Percentiles rank a stretch among this genome's conserved stretches.
phyloP scores from a whole-genome alignment of 2,888 invertebrate genomes.

The Sinotaia quadrata region DNA sequence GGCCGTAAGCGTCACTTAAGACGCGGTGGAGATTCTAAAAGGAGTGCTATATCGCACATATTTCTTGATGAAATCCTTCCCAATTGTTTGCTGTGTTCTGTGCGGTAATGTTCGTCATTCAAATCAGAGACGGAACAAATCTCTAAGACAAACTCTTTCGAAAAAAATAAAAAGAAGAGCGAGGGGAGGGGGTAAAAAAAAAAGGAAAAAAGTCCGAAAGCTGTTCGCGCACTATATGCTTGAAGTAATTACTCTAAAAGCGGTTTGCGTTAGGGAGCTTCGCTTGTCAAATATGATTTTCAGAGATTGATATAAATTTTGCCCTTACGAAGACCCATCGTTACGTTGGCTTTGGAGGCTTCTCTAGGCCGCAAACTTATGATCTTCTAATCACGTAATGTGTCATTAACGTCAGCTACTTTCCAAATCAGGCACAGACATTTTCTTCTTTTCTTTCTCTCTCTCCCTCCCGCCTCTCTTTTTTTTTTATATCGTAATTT shows the following conservation, averaged over 20 bases:
- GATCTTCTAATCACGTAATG: constrained; percentile 3
- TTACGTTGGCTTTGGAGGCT: no score
- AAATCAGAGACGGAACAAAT: neutral
- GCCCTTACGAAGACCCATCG: neutral
- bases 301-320: neutral
- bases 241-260: neutral
- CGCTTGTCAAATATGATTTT: neutral
- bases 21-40: neutral
- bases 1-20: neutral
- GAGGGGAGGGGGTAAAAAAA: neutral
- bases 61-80: neutral
- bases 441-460: neutral
- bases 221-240: no score
- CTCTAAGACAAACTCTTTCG: no score
- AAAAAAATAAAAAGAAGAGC: neutral
- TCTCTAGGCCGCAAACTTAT: no score
- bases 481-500: neutral
- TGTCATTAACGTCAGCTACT: constrained; percentile 4
- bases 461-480: neutral
- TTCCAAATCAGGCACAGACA: no score
- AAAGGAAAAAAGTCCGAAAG: neutral
- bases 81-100: neutral
- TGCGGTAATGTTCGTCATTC: neutral
- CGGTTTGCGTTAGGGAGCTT: neutral
- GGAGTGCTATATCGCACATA: constrained; percentile 5